Evolutionary conservation across 2,113 vertebrate genomes (phyloP), one percentile per base, ranked within the genome.

Genomic region (Ivindomyrus marchei): DNA sequence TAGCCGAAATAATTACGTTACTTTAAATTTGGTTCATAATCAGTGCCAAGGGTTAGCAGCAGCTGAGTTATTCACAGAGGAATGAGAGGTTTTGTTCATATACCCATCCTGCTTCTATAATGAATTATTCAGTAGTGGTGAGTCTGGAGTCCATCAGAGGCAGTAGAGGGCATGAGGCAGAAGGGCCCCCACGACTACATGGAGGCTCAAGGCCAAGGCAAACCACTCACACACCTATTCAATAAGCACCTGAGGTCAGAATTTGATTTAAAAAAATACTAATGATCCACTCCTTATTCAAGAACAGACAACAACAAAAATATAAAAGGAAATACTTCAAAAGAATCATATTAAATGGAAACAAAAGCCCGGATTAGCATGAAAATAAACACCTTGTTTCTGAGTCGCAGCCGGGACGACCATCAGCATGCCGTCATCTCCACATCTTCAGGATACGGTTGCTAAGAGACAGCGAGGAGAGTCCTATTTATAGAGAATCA

Each of bases 401-500:
- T 1, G 21, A 42, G 36, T 56, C 42, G 42, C 6, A 21, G 87
- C 31, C 4, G 8, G 39, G 36, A 45, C 49, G 24, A 45, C 70
- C 88, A 42, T 80, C 36, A 45, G 88, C 21, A 49, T 19, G 21
- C 50, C 13, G n/a, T 45, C 88, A 42, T 39, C 39, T 47, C 88
- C 80, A 89, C 11, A 89, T 80, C 70, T 70, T 83, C 31, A 46
- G 70, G 70, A 84, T 50, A 42, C 50, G 39, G 88, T 89, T 89
- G 88, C 88, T 89, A 89, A 89, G 88, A 89, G 50, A 89, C 88
- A 7, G 74, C 46, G n/a, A 84, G 74, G 47, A 49, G 21, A 83
- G 49, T 45, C 74, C 88, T 89, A 89, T 89, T 89, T 89, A 89
- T 89, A 89, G 88, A 89, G 49, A 24, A 56, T 84, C 31, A 58